Base-by-base conservation (phyloP, 2,797 vertebrate species). In the Chanos chanos region DNA sequence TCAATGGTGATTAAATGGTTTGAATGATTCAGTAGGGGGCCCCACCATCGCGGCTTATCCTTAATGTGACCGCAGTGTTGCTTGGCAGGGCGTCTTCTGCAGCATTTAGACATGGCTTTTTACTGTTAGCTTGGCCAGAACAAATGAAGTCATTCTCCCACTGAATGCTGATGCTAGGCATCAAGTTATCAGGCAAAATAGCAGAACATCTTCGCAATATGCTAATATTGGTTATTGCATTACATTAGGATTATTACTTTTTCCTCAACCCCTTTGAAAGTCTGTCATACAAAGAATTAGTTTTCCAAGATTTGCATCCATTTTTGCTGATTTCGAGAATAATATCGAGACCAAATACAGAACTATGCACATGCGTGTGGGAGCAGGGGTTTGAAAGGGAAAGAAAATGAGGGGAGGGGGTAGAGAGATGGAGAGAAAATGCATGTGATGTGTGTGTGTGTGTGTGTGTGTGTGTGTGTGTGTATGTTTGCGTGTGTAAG, bases 1-100 rank as follows among this genome's bases (percentile, higher is more conserved):
- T 21, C 15, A 19, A 37, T n/a, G 44, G 49, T 22, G 28, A 37
- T 68, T 57, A 54, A 58, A n/a, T 13, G 45, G 4, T 24, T n/a
- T 56, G 44, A 56, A 25, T 2, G 27, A 67, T 61, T 51, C 34
- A 2, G 9, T 22, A 24, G 19, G 8, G n/a, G 27, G 58, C 19
- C 45, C 21, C 3, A 27, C 13, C 1, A 1, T 48, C 44, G 48
- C 48, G 48, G 48, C 34, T 13, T 21, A 41, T 36, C 5, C 47
- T 37, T 58, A 56, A 28, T 58, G 31, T 24, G 27, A 37, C 33
- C 25, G 30, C 13, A 25, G 41, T 10, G 58, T 58, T 27, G 25
- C 58, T 16, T 15, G 40, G 55, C n/a, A 58, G 58, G 58, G 21
- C 7, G 58, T 45, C 16, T 0, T 3, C 24, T 36, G 47, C 19